Base-by-base conservation (phyloP, 2,888 invertebrate species). In the Strigamia maritima region DNA sequence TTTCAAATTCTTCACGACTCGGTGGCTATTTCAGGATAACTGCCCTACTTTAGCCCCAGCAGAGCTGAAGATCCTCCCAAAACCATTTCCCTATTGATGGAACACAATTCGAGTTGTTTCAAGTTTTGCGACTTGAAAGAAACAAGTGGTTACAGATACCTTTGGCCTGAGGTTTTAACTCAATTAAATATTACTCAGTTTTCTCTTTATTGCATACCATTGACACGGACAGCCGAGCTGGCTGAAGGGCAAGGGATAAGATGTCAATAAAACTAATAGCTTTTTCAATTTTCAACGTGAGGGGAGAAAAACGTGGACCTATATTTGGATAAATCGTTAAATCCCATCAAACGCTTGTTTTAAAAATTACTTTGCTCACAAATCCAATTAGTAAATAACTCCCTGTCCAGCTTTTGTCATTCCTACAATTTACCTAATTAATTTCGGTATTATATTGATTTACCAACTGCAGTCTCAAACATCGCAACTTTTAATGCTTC, bases 151-250 rank as follows among this genome's bases (percentile, higher is more conserved):
- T 54, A 19, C 6, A 54, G 16, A 54, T 14, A n/a, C 54, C n/a
- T 54, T 54, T 54, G 19, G 54, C 54, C 19, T 19, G 19, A 54
- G 54, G 54, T 19, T 54, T 19, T n/a, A 0, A 19, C 19, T 54
- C 19, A 19, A 54, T 54, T 54, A 54, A 54, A 54, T 54, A 54
- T 54, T 54, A 54, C 54, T 54, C 54, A 54, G 54, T 54, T 54
- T 54, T 54, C 54, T 19, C 19, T 54, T 54, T 54, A 54, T 54
- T 54, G 54, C n/a, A 54, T 19, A n/a, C 54, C 54, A 54, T 22
- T 54, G 54, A 54, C 54, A 54, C 19, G 54, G 44, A 19, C n/a
- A 54, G 54, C 8, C 19, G 19, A n/a, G 19, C 19, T 19, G n/a
- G 54, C 54, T 54, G n/a, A 19, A 54, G 54, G 54, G 19, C 19